These are phyloP conservation scores for Eilema depressum DNA, from an alignment of 2,888 invertebrate species.

Conservation along the genomic window DNA sequence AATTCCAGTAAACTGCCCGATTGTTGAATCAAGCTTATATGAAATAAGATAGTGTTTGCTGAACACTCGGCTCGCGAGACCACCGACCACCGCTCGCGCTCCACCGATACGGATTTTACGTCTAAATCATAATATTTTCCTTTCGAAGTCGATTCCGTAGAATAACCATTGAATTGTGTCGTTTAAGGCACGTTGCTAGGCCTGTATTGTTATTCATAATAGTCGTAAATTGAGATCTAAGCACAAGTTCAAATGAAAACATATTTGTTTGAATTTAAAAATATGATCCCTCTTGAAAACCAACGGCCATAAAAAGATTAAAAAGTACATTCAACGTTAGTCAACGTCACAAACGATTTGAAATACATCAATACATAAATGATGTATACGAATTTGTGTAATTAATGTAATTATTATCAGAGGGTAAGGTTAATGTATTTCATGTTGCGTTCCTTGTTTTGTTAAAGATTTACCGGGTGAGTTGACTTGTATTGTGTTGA, in stretches of 20 bases:
- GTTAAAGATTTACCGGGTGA: too few species aligned
- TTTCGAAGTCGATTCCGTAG: constrained; percentile 32
- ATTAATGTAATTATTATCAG: too few species aligned
- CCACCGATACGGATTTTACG: constrained; percentile 30
- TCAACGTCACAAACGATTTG: not conserved
- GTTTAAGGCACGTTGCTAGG: constrained; percentile 21
- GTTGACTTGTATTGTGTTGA: not conserved
- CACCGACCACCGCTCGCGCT: constrained; percentile 21
- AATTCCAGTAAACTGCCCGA: constrained; percentile 39
- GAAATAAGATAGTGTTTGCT: constrained; percentile 70
- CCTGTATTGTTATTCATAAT: constrained; percentile 23
- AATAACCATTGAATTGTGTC: constrained; percentile 32
- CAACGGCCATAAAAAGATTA: not conserved
- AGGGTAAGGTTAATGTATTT: too few species aligned
- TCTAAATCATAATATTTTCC: constrained; percentile 51
- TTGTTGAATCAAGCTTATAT: constrained; percentile 47
- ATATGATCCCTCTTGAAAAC: constrained; percentile 19
- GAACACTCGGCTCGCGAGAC: constrained; percentile 52
- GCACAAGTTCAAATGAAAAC: constrained; percentile 31
- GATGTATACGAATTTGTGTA: too few species aligned
- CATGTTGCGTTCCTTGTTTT: too few species aligned
- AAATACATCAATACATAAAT: too few species aligned
- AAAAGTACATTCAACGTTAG: not conserved
- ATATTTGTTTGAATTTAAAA: constrained; percentile 27
- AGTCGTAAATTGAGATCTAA: constrained; percentile 20